These are phyloP conservation scores for Tiliacea aurago DNA, from an alignment of 2,888 invertebrate genomes.

Conservation along the genomic window DNA sequence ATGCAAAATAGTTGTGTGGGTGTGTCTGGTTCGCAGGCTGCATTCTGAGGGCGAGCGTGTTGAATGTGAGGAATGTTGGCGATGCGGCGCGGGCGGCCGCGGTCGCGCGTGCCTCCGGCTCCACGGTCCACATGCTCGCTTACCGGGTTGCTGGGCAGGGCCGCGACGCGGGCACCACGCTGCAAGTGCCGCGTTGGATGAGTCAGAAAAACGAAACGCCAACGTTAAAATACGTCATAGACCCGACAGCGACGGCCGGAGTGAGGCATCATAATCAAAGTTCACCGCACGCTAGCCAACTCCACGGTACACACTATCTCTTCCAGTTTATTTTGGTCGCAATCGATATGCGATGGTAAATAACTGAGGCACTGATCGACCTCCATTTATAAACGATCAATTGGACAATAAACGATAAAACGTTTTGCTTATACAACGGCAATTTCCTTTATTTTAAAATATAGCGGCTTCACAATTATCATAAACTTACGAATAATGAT, in stretches of 20 bases:
- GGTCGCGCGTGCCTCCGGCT: slow-evolving; percentile 74
- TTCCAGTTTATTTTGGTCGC: slow-evolving; percentile 88
- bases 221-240: slow-evolving; percentile 78
- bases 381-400: slow-evolving; percentile 83
- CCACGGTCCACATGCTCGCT: slow-evolving; percentile 69
- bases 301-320: slow-evolving; percentile 88
- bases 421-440: slow-evolving; percentile 89
- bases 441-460: slow-evolving; percentile 91
- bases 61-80: slow-evolving; percentile 85
- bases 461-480: slow-evolving; percentile 89
- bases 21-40: slow-evolving; percentile 81
- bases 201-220: slow-evolving; percentile 87
- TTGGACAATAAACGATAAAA: slow-evolving; percentile 89
- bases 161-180: slow-evolving; percentile 84
- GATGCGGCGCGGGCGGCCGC: slow-evolving; percentile 77
- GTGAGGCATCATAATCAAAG: slow-evolving; percentile 70
- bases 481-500: slow-evolving; percentile 87
- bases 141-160: slow-evolving; percentile 80
- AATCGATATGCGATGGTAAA: slow-evolving; percentile 86
- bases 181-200: slow-evolving; percentile 86
- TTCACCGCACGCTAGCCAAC: slow-evolving; percentile 85
- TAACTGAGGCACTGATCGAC: slow-evolving; percentile 83
- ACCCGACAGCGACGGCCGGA: slow-evolving; percentile 66
- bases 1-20: slow-evolving; percentile 85
- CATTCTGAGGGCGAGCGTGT: slow-evolving; percentile 87